Evolutionary conservation across 2,888 invertebrate genomes (phyloP), one percentile per base, ranked within the genome.

Genomic region (Caprella mutica): DNA sequence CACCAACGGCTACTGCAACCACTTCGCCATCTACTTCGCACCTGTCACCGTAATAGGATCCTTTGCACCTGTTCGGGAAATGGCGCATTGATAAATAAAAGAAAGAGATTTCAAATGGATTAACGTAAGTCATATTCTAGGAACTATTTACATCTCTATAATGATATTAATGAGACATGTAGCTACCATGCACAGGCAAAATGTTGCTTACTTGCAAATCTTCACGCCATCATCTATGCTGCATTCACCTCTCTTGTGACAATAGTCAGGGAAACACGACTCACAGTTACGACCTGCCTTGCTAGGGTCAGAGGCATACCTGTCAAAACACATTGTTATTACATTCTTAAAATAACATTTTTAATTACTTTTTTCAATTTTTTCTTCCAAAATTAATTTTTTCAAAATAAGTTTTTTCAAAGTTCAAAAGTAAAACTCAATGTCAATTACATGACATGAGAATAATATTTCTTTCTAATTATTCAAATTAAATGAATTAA

Each of bases 21-120:
- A 92, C 90, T 74, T 91, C 91, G 1, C 90, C 91, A 71, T 92
- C 92, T 53, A 91, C 82, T 72, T 91, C 90, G 69, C 92, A 92
- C 65, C 85, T 83, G 0, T 82, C 80, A 0, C 92, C 92, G 72
- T 90, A 91, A 73, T 87, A 90, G 65, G 85, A 86, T 0, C 87
- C 84, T n/a, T 82, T 76, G 68, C 91, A 91, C 52, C 85, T 85
- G 70, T 65, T 75, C 64, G 68, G 65, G 52, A 61, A 58, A 55
- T 23, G 46, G 3, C 1, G n/a, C 12, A 35, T 35, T 35, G n/a
- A 35, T 12, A n/a, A 9, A 35, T 35, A 12, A n/a, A n/a, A n/a
- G n/a, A n/a, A n/a, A n/a, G n/a, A n/a, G n/a, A n/a, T n/a, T n/a
- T n/a, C n/a, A n/a, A n/a, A n/a, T n/a, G n/a, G n/a, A n/a, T n/a